Conservation (phyloP, 2,797 vertebrate species). For the Rhinatrema bivittatum region DNA sequence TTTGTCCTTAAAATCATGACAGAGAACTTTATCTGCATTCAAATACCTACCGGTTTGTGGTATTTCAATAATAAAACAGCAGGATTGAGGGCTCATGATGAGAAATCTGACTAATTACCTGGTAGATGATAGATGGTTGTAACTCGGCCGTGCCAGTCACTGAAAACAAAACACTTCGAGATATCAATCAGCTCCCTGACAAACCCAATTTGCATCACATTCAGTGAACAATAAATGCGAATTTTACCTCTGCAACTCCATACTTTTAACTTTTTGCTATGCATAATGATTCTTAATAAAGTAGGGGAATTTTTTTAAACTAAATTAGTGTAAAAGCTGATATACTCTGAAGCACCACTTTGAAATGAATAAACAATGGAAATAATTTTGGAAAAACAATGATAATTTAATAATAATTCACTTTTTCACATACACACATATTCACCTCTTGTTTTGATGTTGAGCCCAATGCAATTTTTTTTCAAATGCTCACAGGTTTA, state of each 20-base stretch:
- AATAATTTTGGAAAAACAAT: no score
- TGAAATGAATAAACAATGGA: conserved; percentile 33
- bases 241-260: conserved; percentile 44
- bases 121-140: conserved; percentile 68
- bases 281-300: conserved; percentile 56
- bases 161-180: conserved; percentile 65
- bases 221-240: conserved; percentile 58
- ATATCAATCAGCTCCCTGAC: conserved; percentile 63
- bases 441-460: no score
- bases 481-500: no score
- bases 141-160: conserved; percentile 62
- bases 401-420: no score
- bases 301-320: conserved; percentile 35
- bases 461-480: no score
- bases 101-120: conserved; percentile 72
- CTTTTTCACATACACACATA: no score
- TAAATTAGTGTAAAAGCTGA: conserved; percentile 54
- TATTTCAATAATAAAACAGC: conserved; percentile 74
- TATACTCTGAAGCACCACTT: conserved; percentile 33
- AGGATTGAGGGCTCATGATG: conserved; percentile 72
- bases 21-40: conserved; percentile 66
- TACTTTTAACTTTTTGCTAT: conserved; percentile 50
- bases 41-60: conserved; percentile 60
- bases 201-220: conserved; percentile 62
- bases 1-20: conserved; percentile 61